Evolutionary conservation across 2,888 invertebrate genomes (phyloP).

Genomic region (Leptinotarsa tumamoca): DNA sequence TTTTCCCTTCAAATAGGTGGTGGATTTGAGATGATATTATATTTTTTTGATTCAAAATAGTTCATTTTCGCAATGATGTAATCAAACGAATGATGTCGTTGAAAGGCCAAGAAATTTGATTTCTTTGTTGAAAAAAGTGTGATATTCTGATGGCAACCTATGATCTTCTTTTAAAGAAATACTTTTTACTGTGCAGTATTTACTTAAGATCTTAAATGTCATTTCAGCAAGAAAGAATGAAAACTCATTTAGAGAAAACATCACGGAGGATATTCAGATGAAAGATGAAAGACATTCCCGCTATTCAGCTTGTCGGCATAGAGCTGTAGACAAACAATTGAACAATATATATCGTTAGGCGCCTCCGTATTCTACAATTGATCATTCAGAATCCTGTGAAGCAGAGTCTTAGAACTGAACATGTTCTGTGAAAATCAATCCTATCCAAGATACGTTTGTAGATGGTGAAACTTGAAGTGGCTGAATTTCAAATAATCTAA

Average conservation of each 20-base stretch:
- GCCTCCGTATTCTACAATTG: slow-evolving; percentile 5
- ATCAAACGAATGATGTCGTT: no score
- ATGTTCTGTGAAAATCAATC: not conserved
- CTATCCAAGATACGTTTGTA: not conserved
- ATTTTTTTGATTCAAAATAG: no score
- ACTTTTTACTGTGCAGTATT: not conserved
- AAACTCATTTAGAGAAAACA: slow-evolving; percentile 2
- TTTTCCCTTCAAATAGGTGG: no score
- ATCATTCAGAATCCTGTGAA: slow-evolving; percentile 7
- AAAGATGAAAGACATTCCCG: slow-evolving; percentile 7
- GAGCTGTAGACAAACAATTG: slow-evolving; percentile 8
- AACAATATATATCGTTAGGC: slow-evolving; percentile 19
- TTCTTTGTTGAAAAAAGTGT: no score
- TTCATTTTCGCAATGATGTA: no score
- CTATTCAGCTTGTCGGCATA: not conserved
- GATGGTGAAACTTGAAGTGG: not conserved
- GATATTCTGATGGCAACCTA: not conserved
- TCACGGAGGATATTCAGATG: slow-evolving; percentile 5
- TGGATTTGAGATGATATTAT: no score
- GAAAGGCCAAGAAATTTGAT: no score
- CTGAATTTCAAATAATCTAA: no score
- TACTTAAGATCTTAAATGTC: not conserved
- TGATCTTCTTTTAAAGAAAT: no score
- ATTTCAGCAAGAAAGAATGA: slow-evolving; percentile 5
- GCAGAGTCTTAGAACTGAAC: not conserved